phyloP scores from a whole-genome alignment of 2,888 invertebrate genomes.

The Apoderus coryli region DNA sequence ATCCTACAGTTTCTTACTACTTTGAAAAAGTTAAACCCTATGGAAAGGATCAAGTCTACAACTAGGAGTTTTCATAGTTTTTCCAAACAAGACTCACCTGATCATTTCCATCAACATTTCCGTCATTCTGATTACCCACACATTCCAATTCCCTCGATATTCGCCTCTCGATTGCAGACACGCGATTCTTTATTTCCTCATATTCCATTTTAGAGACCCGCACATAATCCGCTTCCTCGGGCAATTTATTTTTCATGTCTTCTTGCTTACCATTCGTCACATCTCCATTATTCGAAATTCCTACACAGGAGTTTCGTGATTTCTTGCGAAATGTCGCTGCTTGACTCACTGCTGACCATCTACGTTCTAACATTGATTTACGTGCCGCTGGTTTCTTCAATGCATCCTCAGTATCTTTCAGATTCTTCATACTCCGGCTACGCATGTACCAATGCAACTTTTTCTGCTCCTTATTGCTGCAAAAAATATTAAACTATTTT shows the following conservation, averaged over 20 bases:
- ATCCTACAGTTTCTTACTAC: too few relatives aligned
- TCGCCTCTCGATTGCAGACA: constrained; percentile 43
- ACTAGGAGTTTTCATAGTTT: too few relatives aligned
- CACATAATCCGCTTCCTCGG: constrained; percentile 41
- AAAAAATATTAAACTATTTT: constrained; percentile 11
- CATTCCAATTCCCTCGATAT: constrained; percentile 27
- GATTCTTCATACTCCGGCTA: constrained; percentile 20
- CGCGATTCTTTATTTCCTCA: constrained; percentile 61
- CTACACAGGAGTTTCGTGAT: constrained; percentile 13
- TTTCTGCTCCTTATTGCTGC: constrained; percentile 21
- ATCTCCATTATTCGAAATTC: constrained; percentile 12
- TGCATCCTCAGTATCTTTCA: constrained; percentile 16
- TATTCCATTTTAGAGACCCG: constrained; percentile 61
- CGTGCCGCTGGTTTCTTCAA: constrained; percentile 10
- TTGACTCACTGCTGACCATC: constrained; percentile 40
- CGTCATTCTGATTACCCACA: constrained; percentile 18
- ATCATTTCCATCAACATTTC: too few relatives aligned
- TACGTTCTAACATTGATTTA: constrained; percentile 30
- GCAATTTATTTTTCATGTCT: constrained; percentile 21
- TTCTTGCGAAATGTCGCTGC: constrained; percentile 27
- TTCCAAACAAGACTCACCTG: too few relatives aligned
- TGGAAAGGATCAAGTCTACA: too few relatives aligned
- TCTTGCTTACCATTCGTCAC: constrained; percentile 26
- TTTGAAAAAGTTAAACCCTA: too few relatives aligned
- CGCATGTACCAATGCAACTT: constrained; percentile 24